Evolutionary conservation across 2,113 vertebrate genomes (phyloP).

Genomic region (Catharus fuscescens): DNA sequence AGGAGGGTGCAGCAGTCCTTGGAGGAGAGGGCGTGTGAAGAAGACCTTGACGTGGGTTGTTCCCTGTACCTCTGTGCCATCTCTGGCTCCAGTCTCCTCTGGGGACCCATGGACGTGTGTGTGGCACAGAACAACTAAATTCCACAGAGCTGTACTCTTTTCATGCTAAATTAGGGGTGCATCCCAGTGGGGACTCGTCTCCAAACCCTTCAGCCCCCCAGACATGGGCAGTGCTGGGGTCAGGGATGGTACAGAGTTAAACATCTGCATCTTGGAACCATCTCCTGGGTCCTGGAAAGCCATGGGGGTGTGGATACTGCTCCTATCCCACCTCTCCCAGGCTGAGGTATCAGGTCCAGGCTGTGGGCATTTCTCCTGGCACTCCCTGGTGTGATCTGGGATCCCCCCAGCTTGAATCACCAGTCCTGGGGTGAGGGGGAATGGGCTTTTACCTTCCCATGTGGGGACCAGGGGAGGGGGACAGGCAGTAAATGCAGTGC

Average conservation of each 20-base stretch:
- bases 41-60: background rate
- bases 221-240: background rate
- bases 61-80: background rate
- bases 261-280: background rate
- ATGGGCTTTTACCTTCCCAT: background rate
- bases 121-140: background rate
- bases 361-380: background rate
- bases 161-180: background rate
- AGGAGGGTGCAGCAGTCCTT: background rate
- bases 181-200: fast-evolving
- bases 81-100: background rate
- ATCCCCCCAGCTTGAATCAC: background rate
- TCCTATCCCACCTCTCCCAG: background rate
- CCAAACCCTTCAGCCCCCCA: background rate
- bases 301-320: fast-evolving
- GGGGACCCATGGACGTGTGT: background rate
- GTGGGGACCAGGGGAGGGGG: background rate
- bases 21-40: background rate
- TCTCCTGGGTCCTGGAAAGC: background rate
- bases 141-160: background rate
- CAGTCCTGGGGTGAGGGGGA: fast-evolving
- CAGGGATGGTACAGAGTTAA: background rate
- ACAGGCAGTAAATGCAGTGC: background rate
- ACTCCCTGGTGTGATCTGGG: background rate
- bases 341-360: background rate